Base-by-base conservation (phyloP, 2,888 invertebrate species). In the Xestobium rufovillosum region DNA sequence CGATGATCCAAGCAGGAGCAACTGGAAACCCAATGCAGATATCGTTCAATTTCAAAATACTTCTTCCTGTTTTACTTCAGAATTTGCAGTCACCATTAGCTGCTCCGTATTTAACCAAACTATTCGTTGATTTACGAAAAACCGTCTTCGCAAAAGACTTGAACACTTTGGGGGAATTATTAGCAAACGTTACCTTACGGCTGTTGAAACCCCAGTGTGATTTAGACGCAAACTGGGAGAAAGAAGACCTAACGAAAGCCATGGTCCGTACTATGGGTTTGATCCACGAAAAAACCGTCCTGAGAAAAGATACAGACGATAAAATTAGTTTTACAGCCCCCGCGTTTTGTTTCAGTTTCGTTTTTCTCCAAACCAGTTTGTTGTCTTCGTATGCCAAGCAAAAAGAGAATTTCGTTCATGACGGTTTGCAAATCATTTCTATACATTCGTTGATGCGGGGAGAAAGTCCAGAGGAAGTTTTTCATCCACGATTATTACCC, bases 331-430 rank as follows among this genome's bases (percentile, higher is more conserved):
- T 83, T 49, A 72, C 74, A 1, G 81, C 83, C 1, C 80, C 89
- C 2, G 81, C 83, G 1, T 89, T 91, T 67, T 82, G 83, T 51
- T 94, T 85, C 57, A 71, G 78, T 8, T 92, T 90, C 63, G 83
- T 85, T 9, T 72, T 92, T 50, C 62, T 94, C 3, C 78, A 78
- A 51, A 68, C 73, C 36, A 76, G 80, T 47, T 52, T 77, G 27
- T 52, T 69, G 4, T 66, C 69, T 1, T 57, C 61, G 34, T 53
- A 59, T 15, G 68, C 70, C 13, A 67, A 66, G 42, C 69, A 66
- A 42, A 74, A 73, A 54, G 73, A 69, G 36, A 66, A 68, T 17
- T 66, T 78, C 42, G 67, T 82, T 41, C 61, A 76, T 42, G 72
- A 74, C 48, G 75, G 75, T 1, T 63, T 82, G 11, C 74, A 79